Evolutionary conservation across 2,113 vertebrate species (phyloP), one percentile per base, ranked within the genome.

Genomic region (Pandion haliaetus): DNA sequence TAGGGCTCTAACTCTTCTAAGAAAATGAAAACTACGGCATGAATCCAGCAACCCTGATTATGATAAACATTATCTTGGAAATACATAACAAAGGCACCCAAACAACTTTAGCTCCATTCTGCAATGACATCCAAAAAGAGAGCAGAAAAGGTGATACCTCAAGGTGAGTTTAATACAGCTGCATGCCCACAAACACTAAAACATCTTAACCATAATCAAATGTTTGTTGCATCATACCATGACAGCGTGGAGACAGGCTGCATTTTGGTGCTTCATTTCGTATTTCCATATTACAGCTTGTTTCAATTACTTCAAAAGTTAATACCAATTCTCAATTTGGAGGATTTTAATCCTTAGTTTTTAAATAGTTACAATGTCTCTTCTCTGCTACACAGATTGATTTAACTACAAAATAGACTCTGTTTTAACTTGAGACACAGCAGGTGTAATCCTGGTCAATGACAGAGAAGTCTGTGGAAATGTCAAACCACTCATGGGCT

Each of bases 401-500:
- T 92, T 78, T 82, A 95, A 14, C 9, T 54, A 62, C 40, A 67
- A 87, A 91, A 89, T 8, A 86, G 54, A 61, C 12, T 67, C 29
- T 78, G 20, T 38, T 86, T 92, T 77, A 14, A 76, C 65, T 76
- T 84, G 34, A 84, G 12, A 79, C 77, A 29, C 49, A 74, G 88
- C 49, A 89, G 83, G 54, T 50, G 18, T 71, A 87, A 84, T 72
- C 44, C 44, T 62, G 65, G 66, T 92, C 86, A 92, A 23, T 92
- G 50, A 72, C 1, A 5, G 59, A 69, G 62, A 82, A 69, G 24
- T 32, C 34, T 89, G 24, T 55, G 54, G 83, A 96, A 97, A 96
- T 94, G 91, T 96, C 94, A 97, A 95, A 86, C 32, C 44, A 85
- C 73, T 96, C 65, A 84, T 3, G 28, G 45, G 40, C 23, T 81